Conservation (phyloP, 2,113 vertebrate species). For the Tinamus guttatus region DNA sequence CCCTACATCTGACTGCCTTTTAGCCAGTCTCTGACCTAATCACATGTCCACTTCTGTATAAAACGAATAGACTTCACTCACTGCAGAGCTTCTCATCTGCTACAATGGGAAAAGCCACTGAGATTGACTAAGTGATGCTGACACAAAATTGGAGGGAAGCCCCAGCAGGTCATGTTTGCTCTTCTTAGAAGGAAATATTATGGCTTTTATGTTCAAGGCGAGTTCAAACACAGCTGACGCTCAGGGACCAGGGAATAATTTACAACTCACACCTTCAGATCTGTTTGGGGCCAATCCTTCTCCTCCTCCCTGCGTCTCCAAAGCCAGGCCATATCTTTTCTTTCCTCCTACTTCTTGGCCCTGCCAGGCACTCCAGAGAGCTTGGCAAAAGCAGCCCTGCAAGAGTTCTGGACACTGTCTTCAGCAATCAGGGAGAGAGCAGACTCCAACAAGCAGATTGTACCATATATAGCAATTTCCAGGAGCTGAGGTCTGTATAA, state of each 20-base stretch:
- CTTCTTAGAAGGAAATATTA: not conserved
- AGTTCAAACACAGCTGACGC: not conserved
- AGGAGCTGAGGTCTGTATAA: not conserved
- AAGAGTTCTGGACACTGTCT: not conserved
- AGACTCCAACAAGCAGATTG: not conserved
- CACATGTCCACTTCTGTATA: not conserved
- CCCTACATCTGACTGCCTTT: not conserved
- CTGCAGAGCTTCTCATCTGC: not conserved
- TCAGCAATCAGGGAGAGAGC: not conserved
- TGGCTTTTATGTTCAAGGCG: rapidly evolving
- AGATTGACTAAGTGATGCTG: not conserved
- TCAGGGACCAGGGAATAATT: not conserved
- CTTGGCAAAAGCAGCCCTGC: not conserved
- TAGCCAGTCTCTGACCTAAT: not conserved
- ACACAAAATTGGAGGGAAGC: not conserved
- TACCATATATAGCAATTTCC: not conserved
- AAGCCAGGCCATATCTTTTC: not conserved
- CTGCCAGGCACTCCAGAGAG: not conserved
- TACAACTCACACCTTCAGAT: not conserved
- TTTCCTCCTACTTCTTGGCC: rapidly evolving
- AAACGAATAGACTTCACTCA: rapidly evolving
- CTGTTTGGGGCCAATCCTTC: not conserved
- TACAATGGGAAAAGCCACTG: not conserved
- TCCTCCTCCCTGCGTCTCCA: not conserved
- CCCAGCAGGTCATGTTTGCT: rapidly evolving